Conservation (phyloP, 2,888 invertebrate genomes). For the Rhaphigaster nebulosa region DNA sequence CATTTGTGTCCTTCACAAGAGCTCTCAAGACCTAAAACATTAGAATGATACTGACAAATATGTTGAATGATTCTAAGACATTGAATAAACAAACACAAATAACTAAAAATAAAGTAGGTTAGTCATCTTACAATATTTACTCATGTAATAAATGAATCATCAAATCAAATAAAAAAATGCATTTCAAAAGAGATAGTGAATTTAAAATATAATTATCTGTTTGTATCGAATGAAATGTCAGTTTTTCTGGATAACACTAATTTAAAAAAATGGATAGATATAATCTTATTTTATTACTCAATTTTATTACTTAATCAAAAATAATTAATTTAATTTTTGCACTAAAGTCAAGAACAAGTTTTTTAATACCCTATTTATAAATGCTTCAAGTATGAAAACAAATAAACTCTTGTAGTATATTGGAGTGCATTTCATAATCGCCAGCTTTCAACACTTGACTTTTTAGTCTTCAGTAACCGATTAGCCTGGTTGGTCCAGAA, state of each 20-base stretch:
- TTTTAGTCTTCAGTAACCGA: too few species aligned
- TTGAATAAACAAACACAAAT: conserved; percentile 3
- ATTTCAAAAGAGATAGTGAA: not conserved
- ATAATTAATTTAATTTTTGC: too few species aligned
- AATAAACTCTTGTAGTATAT: too few species aligned
- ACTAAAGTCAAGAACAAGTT: not conserved
- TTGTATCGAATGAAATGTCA: not conserved
- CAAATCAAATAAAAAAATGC: not conserved
- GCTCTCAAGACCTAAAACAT: conserved; percentile 76
- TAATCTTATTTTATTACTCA: not conserved
- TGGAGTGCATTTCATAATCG: too few species aligned
- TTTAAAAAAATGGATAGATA: not conserved
- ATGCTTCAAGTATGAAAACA: too few species aligned
- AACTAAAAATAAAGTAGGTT: not conserved
- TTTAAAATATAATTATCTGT: not conserved
- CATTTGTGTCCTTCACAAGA: conserved; percentile 85
- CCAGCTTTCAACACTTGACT: too few species aligned
- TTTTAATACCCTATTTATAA: too few species aligned
- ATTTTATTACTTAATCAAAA: not conserved
- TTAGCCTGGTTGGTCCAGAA: too few species aligned
- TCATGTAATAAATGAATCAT: not conserved
- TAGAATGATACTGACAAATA: conserved; percentile 35
- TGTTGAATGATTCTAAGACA: not conserved
- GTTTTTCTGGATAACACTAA: not conserved
- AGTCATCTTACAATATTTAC: conserved; percentile 15